Evolutionary conservation across 2,888 invertebrate species (phyloP), one percentile per base, ranked within the genome.

Genomic region (Archips xylosteana): DNA sequence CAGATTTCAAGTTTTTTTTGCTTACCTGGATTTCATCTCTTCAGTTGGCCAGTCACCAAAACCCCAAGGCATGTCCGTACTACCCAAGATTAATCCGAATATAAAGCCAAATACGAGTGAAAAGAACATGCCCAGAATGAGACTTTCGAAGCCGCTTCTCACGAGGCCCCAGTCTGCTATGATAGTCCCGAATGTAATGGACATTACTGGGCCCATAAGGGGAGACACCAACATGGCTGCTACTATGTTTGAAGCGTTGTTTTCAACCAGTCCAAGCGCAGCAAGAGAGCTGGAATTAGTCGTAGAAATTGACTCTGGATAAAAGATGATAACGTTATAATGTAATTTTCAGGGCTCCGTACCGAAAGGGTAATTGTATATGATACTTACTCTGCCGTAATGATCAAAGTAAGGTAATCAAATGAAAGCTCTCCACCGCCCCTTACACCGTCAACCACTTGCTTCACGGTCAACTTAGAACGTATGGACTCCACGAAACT

Each of bases 171-270:
- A 90, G 85, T 97, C 97, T 39, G 97, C 95, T 80, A 98, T 97
- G 75, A 97, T 97, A 34, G 96, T 95, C 8, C 97, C 98, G 86
- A 98, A 98, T 70, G 97, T 97, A 77, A 97, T 96, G n/a, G 97
- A 97, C 96, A 98, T 96, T 13, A 98, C 97, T 0, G 98, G 98
- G 1, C 97, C 97, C 97, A 97, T 97, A 12, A 97, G 92, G 0
- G 97, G 97, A 1, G 97, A 97, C 0, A 97, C 96, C 81, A 97
- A 87, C 97, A 97, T 97, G 39, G 97, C 97, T 39, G 97, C 97
- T 34, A 96, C 96, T 77, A 98, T 96, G 81, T 97, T 96, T 0
- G 98, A 97, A 6, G 97, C 96, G 84, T 97, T 97, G 90, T 97
- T 97, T 88, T 98, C 98, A 36, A 97, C 96, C 57, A 98, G 90